Percentiles rank a stretch among this genome's conserved stretches.
Conservation (phyloP, 2,113 vertebrate species). For the Orientallactaga bullata region DNA sequence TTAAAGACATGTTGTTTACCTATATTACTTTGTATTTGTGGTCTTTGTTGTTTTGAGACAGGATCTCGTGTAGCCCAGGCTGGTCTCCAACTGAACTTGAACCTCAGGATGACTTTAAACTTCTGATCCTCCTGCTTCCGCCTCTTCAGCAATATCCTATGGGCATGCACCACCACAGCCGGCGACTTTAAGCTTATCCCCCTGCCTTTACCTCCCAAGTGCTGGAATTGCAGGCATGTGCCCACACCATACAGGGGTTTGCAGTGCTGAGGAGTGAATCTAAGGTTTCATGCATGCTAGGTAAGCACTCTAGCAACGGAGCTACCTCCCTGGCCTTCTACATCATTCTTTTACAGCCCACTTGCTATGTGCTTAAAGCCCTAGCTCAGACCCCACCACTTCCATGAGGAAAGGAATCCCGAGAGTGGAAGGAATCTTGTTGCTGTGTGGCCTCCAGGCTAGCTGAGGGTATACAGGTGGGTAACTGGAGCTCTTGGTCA, state of each 20-base stretch:
- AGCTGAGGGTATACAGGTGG: not conserved
- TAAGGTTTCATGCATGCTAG: not conserved
- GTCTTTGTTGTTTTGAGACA: not conserved
- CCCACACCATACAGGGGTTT: not conserved
- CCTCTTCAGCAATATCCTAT: too few relatives aligned
- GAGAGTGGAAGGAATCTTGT: too few relatives aligned
- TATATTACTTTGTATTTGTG: too few relatives aligned
- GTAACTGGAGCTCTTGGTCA: not conserved
- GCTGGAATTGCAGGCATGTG: not conserved
- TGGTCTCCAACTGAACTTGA: not conserved
- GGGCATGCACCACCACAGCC: too few relatives aligned
- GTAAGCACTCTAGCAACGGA: not conserved
- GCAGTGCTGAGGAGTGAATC: not conserved
- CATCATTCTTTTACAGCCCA: not conserved
- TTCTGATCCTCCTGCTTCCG: not conserved
- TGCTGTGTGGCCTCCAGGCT: too few relatives aligned
- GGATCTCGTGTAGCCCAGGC: not conserved
- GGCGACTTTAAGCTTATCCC: too few relatives aligned
- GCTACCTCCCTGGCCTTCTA: accelerated
- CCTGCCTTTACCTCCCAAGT: not conserved
- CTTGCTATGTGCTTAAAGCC: not conserved
- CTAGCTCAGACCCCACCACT: too few relatives aligned
- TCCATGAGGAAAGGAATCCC: too few relatives aligned
- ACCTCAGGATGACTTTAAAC: not conserved
- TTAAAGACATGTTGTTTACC: not conserved